Evolutionary conservation across 2,888 invertebrate genomes (phyloP).

Genomic region (Eupithecia abbreviata): DNA sequence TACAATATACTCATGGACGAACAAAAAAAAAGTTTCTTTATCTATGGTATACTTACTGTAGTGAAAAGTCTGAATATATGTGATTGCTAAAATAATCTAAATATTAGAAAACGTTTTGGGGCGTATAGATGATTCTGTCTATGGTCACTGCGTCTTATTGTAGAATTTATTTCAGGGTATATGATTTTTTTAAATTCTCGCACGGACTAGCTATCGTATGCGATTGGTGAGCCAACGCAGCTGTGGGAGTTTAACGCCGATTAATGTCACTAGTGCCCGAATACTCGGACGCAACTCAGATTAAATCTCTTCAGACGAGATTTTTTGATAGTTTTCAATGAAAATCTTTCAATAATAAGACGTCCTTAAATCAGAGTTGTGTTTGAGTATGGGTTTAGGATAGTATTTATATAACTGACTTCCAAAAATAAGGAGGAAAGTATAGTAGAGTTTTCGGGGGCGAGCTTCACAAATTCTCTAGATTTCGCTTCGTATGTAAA

Average conservation of each 20-base stretch:
- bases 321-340: neutral
- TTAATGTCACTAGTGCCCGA: neutral
- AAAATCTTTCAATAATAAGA: neutral
- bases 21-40: no score
- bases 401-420: no score
- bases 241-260: neutral
- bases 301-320: neutral
- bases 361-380: neutral
- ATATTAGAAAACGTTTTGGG: neutral
- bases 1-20: no score
- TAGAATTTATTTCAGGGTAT: neutral
- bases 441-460: neutral
- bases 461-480: neutral
- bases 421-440: no score
- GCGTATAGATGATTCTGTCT: neutral
- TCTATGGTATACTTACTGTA: no score
- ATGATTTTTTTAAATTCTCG: neutral
- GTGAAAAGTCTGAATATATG: neutral
- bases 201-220: neutral
- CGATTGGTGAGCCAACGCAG: neutral
- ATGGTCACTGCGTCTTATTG: no score
- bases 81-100: neutral
- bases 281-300: neutral
- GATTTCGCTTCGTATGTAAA: constrained; percentile 12
- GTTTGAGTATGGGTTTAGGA: neutral